Base-by-base conservation (phyloP, 2,888 invertebrate genomes). In the Agrochola macilenta region DNA sequence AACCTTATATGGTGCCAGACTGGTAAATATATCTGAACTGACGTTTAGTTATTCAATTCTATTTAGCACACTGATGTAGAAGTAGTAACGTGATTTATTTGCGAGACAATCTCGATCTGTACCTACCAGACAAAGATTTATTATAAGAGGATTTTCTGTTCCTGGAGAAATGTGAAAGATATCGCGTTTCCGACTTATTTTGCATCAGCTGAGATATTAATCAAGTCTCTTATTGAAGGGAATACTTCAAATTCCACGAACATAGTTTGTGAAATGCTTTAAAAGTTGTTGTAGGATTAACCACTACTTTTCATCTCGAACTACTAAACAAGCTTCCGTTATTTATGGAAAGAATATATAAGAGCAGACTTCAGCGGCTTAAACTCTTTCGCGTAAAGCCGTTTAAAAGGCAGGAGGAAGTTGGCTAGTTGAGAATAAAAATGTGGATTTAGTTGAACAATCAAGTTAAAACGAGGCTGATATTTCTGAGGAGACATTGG, bases 311-410 rank as follows among this genome's bases (percentile, higher is more conserved):
- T 81, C 61, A 74, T 83, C 69, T 60, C 52, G 58, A 75, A 86
- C 71, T 70, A 83, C 69, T 77, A 69, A 85, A 69, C 61, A 64
- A 61, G 69, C 65, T 68, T 23, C 46, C n/a, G 35, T 69, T 74
- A 82, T 85, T 85, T 82, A 85, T 60, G 73, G 68, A 17, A 17
- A 54, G 61, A 69, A 72, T 81, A 57, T 54, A 68, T 58, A 78
- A 78, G 58, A 23, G 57, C 57, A 52, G 57, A 61, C 64, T 82
- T 75, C 12, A 60, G 61, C 30, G 43, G 73, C 69, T 61, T 81
- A 57, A 74, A 66, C 49, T 80, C 69, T 81, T 54, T 58, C 43
- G 14, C 35, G 5, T 72, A 35, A 65, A 69, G 54, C 61, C 64
- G 30, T 72, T 78, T 76, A 43, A 66, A 74, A 77, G 39, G 39